Conservation (phyloP, 2,113 vertebrate species). For the Microtus montanus region DNA sequence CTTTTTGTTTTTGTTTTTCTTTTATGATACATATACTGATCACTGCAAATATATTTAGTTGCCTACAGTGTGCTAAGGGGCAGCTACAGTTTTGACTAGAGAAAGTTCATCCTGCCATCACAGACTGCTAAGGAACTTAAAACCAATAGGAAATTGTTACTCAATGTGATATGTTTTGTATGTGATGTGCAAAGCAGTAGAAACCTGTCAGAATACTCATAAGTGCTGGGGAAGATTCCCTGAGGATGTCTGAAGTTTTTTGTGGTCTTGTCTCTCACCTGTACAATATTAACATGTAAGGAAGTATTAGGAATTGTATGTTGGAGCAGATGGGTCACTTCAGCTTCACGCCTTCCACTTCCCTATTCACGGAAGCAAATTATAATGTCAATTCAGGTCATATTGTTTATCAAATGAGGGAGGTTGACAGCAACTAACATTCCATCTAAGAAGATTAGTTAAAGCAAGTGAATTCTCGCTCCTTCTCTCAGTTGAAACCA, state of each 20-base stretch:
- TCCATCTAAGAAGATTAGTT: not conserved
- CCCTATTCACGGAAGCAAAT: conserved; percentile 5
- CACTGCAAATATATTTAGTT: not conserved
- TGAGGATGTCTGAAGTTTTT: not conserved
- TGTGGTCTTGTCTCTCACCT: not conserved
- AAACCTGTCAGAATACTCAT: not conserved
- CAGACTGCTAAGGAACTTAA: not conserved
- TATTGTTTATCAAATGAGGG: conserved; percentile 17
- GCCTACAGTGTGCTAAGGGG: not conserved
- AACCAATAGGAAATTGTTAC: not conserved
- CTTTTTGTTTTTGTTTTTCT: not conserved
- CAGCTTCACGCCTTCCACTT: not conserved
- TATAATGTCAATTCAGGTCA: not conserved
- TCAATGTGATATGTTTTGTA: not conserved
- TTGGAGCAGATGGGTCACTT: not conserved
- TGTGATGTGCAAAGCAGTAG: not conserved
- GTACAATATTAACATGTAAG: not conserved
- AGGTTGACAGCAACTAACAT: not conserved
- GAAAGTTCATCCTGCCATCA: not conserved
- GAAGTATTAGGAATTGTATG: not conserved
- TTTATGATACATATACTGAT: conserved; percentile 2
- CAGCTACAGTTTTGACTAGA: not conserved
- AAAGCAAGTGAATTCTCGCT: not conserved
- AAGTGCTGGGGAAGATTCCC: not conserved
- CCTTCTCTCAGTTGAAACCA: not conserved